Conservation (phyloP, 2,113 vertebrate genomes). For the Himantopus leucocephalus region DNA sequence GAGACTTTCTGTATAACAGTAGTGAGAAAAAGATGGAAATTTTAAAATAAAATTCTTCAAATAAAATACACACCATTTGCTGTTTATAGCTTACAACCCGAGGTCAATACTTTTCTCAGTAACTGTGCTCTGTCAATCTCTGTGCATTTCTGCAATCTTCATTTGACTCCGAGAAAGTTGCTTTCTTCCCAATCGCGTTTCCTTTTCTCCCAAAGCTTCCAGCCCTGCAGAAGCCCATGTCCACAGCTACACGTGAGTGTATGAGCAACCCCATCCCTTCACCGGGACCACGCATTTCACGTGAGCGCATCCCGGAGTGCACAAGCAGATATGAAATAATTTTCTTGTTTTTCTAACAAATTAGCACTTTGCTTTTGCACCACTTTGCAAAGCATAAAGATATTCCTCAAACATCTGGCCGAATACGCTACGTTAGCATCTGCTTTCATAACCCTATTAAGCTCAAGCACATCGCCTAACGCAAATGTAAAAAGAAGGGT, state of each 20-base stretch:
- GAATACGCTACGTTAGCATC: accelerated
- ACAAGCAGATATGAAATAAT: background rate
- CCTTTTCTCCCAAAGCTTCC: background rate
- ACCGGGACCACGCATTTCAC: accelerated
- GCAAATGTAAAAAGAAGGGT: accelerated
- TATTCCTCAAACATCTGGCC: background rate
- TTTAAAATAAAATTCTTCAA: background rate
- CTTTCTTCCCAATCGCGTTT: accelerated
- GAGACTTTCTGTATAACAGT: background rate
- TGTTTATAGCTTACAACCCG: accelerated
- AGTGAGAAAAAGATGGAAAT: background rate
- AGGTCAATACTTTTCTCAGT: background rate
- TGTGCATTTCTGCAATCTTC: background rate
- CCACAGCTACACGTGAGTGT: accelerated
- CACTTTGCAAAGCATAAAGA: background rate
- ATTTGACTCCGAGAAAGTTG: background rate
- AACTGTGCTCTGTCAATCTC: background rate
- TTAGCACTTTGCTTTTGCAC: background rate
- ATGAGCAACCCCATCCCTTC: background rate
- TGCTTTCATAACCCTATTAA: accelerated
- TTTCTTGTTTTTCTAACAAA: background rate
- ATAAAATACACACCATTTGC: background rate
- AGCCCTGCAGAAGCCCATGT: accelerated
- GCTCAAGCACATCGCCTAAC: accelerated
- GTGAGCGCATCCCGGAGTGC: accelerated